Conservation (phyloP, 64 coral and sea anemone species). For the Pocillopora damicornis region DNA sequence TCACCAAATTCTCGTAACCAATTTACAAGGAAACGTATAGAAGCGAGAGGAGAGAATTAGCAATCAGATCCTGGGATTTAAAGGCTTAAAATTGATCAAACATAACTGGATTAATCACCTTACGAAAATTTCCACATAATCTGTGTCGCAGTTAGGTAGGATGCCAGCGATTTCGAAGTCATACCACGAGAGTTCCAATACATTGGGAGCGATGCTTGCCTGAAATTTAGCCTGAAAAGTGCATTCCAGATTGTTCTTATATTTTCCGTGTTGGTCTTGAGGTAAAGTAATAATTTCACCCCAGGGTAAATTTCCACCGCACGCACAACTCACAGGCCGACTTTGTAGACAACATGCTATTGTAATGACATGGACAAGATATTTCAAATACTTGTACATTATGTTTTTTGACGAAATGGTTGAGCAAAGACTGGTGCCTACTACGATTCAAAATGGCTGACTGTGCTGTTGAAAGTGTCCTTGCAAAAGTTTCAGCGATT, state of each 20-base stretch:
- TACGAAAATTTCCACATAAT: constrained; percentile 30
- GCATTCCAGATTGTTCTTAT: background rate
- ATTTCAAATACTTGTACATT: background rate
- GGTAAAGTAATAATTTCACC: background rate
- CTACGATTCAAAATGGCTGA: constrained; percentile 64
- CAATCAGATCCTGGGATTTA: no score
- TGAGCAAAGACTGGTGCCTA: background rate
- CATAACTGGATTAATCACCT: background rate
- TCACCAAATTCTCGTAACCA: no score
- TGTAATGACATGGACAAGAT: background rate
- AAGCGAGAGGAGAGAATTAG: no score
- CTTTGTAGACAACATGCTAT: background rate
- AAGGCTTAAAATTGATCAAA: no score
- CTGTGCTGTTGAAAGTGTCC: constrained; percentile 4
- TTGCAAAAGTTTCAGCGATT: constrained; percentile 44
- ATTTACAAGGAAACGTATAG: no score
- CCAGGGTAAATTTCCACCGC: background rate
- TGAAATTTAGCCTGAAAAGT: background rate
- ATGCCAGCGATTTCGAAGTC: background rate
- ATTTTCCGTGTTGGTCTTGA: background rate
- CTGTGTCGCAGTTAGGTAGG: background rate
- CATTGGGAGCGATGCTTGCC: background rate
- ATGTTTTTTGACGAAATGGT: background rate
- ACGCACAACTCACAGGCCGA: background rate
- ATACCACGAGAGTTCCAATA: background rate